Evolutionary conservation across 2,888 invertebrate genomes (phyloP).

Genomic region (Trachelus troglodyta): DNA sequence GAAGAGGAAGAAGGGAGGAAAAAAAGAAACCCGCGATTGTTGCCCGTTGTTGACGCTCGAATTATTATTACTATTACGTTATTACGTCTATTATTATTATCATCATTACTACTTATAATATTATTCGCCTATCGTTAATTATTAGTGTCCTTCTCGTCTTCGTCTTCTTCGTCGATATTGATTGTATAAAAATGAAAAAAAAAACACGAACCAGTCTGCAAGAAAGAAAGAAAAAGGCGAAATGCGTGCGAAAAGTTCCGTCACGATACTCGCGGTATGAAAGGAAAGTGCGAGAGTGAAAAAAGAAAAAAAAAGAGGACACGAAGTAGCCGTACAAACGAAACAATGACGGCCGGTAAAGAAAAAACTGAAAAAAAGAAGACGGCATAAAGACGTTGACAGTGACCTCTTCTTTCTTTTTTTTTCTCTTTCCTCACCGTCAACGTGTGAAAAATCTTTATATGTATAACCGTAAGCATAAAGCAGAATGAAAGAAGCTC

Average conservation of each 20-base stretch:
- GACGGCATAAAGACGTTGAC: background rate
- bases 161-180: background rate
- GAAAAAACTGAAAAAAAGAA: background rate
- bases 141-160: background rate
- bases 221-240: background rate
- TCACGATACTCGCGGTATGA: no score
- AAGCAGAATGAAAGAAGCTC: background rate
- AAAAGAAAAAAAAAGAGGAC: background rate
- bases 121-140: background rate
- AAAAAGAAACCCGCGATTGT: background rate
- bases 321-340: background rate
- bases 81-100: background rate
- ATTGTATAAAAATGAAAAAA: background rate
- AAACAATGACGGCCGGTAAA: background rate
- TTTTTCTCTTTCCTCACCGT: constrained; percentile 28
- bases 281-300: background rate
- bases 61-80: background rate
- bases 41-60: background rate
- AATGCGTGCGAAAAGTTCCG: no score
- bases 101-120: background rate
- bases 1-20: background rate
- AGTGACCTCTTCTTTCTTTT: constrained; percentile 22
- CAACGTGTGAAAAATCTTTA: constrained; percentile 18
- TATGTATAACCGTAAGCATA: background rate
- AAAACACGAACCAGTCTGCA: background rate